Conservation (phyloP, 2,113 vertebrate genomes). For the Caranx ignobilis region DNA sequence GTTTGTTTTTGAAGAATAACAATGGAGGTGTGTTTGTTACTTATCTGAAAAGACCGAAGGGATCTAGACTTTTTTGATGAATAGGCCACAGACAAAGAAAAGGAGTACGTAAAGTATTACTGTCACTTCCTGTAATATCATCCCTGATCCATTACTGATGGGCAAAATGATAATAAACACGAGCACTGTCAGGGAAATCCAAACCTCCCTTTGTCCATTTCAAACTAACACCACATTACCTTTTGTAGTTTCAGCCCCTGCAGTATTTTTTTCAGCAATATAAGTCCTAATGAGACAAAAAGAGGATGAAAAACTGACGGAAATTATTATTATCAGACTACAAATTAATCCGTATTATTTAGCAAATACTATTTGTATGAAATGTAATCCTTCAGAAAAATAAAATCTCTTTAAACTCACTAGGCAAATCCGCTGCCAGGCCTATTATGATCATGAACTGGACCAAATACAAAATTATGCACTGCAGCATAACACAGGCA, state of each 20-base stretch:
- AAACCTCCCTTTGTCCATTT: constrained; percentile 38
- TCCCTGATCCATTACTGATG: constrained; percentile 29
- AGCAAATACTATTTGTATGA: constrained; percentile 49
- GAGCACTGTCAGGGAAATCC: constrained; percentile 43
- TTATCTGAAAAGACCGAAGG: constrained; percentile 51
- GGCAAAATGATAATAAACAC: constrained; percentile 43
- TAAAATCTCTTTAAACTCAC: constrained; percentile 24
- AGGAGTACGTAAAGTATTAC: constrained; percentile 26
- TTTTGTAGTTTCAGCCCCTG: constrained; percentile 8
- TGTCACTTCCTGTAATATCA: constrained; percentile 58
- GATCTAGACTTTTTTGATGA: constrained; percentile 61
- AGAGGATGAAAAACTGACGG: constrained; percentile 23
- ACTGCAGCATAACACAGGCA: constrained; percentile 20
- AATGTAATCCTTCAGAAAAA: constrained; percentile 28
- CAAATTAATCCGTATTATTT: constrained; percentile 24
- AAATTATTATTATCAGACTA: constrained; percentile 22
- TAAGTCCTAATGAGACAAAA: constrained; percentile 29
- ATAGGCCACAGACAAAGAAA: constrained; percentile 44
- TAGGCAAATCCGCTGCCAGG: constrained; percentile 41
- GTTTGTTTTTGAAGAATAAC: constrained; percentile 60
- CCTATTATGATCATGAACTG: constrained; percentile 44
- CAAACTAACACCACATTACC: constrained; percentile 21
- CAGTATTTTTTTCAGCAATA: constrained; percentile 22
- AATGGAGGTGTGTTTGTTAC: constrained; percentile 39
- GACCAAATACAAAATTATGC: constrained; percentile 49